These are phyloP conservation scores for Sterrhoptilus dennistouni DNA, from an alignment of 2,113 vertebrate genomes.

Conservation along the genomic window DNA sequence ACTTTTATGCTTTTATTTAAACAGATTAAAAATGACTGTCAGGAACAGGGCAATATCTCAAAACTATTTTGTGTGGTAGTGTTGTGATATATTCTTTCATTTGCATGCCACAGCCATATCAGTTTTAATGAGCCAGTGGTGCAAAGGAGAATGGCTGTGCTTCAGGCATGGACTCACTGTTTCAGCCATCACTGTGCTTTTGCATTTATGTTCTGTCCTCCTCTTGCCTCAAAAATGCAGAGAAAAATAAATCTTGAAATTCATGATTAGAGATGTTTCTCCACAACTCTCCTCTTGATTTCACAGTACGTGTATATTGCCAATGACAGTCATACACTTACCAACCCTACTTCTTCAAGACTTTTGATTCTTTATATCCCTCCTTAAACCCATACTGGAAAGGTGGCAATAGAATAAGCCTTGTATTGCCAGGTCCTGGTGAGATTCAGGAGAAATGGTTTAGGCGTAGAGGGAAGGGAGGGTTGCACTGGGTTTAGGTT, in stretches of 20 bases:
- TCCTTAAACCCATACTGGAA: neutral
- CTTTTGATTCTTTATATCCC: neutral
- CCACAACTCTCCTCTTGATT: neutral
- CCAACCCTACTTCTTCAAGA: neutral
- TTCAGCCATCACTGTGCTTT: accelerated
- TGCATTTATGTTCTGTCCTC: neutral
- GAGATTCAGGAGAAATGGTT: neutral
- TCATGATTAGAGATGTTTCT: neutral
- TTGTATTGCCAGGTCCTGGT: neutral
- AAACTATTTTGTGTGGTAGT: neutral
- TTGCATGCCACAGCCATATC: neutral
- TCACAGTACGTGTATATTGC: neutral
- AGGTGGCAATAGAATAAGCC: neutral
- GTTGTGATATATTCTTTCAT: neutral
- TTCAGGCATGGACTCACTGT: neutral
- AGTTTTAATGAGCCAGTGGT: neutral
- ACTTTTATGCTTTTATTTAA: neutral
- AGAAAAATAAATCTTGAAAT: neutral
- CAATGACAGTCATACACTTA: neutral
- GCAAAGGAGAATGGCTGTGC: neutral
- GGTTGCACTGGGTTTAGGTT: neutral
- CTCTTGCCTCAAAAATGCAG: neutral
- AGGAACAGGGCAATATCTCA: neutral
- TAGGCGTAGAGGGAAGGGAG: neutral
- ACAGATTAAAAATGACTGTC: neutral